Conservation (phyloP, 2,113 vertebrate genomes). For the Tenebrosternarchus preto region DNA sequence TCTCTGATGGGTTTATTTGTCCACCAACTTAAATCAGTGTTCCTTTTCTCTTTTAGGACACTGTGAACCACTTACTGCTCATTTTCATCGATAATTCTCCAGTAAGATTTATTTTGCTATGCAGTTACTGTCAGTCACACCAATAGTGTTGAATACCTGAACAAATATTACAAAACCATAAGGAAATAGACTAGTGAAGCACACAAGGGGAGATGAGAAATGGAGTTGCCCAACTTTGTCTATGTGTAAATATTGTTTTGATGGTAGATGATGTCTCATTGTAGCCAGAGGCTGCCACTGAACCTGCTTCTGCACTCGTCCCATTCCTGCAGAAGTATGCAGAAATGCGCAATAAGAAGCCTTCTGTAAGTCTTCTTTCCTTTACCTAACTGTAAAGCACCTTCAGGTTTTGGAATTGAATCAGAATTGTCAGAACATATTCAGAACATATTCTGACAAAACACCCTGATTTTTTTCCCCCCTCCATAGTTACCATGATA, state of each 20-base stretch:
- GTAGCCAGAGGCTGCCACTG: constrained; percentile 89
- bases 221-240: background rate
- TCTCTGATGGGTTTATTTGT: background rate
- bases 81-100: constrained; percentile 93
- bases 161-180: background rate
- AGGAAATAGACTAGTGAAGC: background rate
- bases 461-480: too few relatives aligned
- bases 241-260: background rate
- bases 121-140: background rate
- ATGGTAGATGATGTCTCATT: constrained; percentile 24
- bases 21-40: constrained; percentile 14
- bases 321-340: constrained; percentile 95
- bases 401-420: too few relatives aligned
- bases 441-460: too few relatives aligned
- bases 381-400: background rate
- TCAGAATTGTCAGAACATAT: too few relatives aligned
- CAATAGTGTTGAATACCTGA: background rate
- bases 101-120: constrained; percentile 73
- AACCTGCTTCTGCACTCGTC: constrained; percentile 83
- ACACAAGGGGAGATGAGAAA: background rate
- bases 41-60: constrained; percentile 79
- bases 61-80: constrained; percentile 91
- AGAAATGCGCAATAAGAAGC: constrained; percentile 86
- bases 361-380: constrained; percentile 78
- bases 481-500: background rate